phyloP scores from a whole-genome alignment of 1,140 invertebrate species.

The Mylabris phalerata region DNA sequence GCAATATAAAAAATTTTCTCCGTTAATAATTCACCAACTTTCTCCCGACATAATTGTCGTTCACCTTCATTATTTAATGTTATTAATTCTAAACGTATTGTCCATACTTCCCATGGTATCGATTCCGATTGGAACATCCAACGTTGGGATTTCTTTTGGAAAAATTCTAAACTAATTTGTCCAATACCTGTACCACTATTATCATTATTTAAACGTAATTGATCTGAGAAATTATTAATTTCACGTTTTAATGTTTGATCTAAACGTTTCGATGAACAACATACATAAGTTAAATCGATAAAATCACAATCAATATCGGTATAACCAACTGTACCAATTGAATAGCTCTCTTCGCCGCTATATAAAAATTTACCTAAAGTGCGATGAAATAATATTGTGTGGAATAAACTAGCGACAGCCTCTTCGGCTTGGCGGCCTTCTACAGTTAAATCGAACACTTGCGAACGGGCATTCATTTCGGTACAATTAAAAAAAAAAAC shows the following conservation, averaged over 20 bases:
- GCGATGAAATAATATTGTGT: slow-evolving; percentile 90
- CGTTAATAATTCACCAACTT: slow-evolving; percentile 82
- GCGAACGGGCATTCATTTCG: slow-evolving; percentile 80
- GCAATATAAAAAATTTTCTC: slow-evolving; percentile 92
- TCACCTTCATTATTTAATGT: slow-evolving; percentile 82
- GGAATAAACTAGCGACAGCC: slow-evolving; percentile 88
- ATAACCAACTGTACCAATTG: slow-evolving; percentile 89
- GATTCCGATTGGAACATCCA: slow-evolving; percentile 86
- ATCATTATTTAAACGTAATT: slow-evolving; percentile 52
- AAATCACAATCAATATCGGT: slow-evolving; percentile 96
- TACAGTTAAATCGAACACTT: slow-evolving; percentile 81
- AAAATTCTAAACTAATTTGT: slow-evolving; percentile 93
- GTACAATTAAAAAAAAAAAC: not conserved
- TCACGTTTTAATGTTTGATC: slow-evolving; percentile 69
- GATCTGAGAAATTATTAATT: slow-evolving; percentile 80
- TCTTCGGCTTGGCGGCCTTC: slow-evolving; percentile 93
- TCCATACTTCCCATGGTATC: slow-evolving; percentile 98
- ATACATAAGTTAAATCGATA: slow-evolving; percentile 95
- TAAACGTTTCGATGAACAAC: slow-evolving; percentile 77
- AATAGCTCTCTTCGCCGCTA: slow-evolving; percentile 88
- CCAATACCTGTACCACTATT: slow-evolving; percentile 53
- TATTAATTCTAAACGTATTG: slow-evolving; percentile 80
- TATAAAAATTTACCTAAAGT: slow-evolving; percentile 93
- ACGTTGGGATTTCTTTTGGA: slow-evolving; percentile 79
- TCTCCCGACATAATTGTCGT: slow-evolving; percentile 78